These are phyloP conservation scores for Trichonephila clavata DNA, from an alignment of 1,140 invertebrate genomes.

Conservation along the genomic window DNA sequence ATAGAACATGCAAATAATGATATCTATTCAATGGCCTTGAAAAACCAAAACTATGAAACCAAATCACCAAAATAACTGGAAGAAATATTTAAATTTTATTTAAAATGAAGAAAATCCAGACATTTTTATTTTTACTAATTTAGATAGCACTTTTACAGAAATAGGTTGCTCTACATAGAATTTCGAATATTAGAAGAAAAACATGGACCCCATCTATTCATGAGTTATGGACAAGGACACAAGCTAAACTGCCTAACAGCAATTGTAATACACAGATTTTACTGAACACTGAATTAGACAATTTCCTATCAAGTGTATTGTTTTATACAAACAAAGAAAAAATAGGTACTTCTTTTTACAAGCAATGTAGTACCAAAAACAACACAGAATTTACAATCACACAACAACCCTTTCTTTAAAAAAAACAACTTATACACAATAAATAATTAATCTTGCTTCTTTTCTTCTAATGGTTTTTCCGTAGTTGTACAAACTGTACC, in stretches of 20 bases:
- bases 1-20: conserved; percentile 39
- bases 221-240: neutral
- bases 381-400: conserved; percentile 51
- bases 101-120: neutral
- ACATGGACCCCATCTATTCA: neutral
- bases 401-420: conserved; percentile 58
- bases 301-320: conserved; percentile 18
- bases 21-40: conserved; percentile 14
- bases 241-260: conserved; percentile 27
- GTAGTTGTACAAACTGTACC: conserved; percentile 43
- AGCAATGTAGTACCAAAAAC: neutral
- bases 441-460: conserved; percentile 68
- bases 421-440: conserved; percentile 26
- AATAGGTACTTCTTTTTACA: conserved; percentile 16
- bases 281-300: neutral
- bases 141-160: no score
- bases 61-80: neutral
- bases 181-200: neutral
- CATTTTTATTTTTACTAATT: neutral
- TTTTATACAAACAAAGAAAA: conserved; percentile 18
- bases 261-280: conserved; percentile 17
- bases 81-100: no score
- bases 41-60: neutral
- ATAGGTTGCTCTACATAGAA: no score
- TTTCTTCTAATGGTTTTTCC: conserved; percentile 61